Conservation (phyloP, 2,888 invertebrate genomes). For the Chromoteleia sp. region DNA sequence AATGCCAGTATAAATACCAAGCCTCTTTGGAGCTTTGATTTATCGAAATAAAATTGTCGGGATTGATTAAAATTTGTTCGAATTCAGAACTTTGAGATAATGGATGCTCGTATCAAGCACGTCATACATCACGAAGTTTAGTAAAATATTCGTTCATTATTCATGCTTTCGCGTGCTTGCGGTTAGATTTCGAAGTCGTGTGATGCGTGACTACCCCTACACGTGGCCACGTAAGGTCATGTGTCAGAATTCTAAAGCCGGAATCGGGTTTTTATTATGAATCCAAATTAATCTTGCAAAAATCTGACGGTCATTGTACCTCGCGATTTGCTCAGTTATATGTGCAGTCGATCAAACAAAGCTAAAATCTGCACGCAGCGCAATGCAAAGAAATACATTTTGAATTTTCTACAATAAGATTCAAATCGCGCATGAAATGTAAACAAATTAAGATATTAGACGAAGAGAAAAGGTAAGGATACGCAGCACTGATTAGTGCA, state of each 20-base stretch:
- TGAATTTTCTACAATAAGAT: no score
- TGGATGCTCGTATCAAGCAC: background rate
- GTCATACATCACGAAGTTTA: constrained; percentile 13
- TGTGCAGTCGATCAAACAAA: constrained; percentile 34
- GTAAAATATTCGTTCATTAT: constrained; percentile 34
- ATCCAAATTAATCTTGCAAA: constrained; percentile 63
- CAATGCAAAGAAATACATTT: no score
- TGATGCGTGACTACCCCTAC: constrained; percentile 53
- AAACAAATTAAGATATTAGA: background rate
- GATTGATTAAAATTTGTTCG: constrained; percentile 3
- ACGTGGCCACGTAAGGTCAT: constrained; percentile 64
- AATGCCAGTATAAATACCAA: background rate
- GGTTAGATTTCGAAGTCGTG: constrained; percentile 56
- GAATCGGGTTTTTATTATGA: constrained; percentile 48
- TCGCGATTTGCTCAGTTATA: constrained; percentile 37
- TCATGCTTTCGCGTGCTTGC: constrained; percentile 63
- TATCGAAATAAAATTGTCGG: background rate
- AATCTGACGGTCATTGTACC: constrained; percentile 41
- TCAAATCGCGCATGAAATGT: background rate
- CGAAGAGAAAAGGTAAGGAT: background rate
- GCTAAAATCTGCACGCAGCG: constrained; percentile 11
- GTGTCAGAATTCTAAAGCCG: constrained; percentile 54
- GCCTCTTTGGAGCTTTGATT: background rate
- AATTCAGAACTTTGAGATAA: background rate
- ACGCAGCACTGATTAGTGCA: background rate